phyloP scores from a whole-genome alignment of 2,888 invertebrate genomes.

The Leptarthrus brevirostris region DNA sequence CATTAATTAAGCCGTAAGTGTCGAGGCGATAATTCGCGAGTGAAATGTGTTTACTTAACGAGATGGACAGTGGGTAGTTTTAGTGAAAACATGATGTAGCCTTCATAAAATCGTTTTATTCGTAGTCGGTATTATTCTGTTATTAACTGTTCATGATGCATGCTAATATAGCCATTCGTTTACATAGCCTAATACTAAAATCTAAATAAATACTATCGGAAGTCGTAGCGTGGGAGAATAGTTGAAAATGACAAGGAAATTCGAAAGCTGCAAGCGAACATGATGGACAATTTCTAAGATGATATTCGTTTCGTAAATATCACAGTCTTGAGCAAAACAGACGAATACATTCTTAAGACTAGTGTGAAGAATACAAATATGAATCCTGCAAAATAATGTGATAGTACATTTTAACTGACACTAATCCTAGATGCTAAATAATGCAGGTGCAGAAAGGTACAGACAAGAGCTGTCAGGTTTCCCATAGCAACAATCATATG shows the following conservation, averaged over 20 bases:
- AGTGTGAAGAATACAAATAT: not conserved
- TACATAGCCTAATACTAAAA: not conserved
- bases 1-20: constrained; percentile 4
- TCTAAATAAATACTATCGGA: constrained; percentile 45
- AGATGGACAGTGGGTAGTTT: constrained; percentile 6
- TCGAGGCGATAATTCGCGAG: constrained; percentile 16
- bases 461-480: constrained; percentile 78
- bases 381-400: not conserved
- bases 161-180: not conserved
- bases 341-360: constrained; percentile 3
- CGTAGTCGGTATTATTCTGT: constrained; percentile 19
- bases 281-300: constrained; percentile 6
- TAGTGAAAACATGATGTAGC: not conserved
- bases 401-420: constrained; percentile 52
- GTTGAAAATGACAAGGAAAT: not conserved
- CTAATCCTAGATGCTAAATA: constrained; percentile 72
- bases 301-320: constrained; percentile 49
- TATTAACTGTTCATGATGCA: constrained; percentile 9
- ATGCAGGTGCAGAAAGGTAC: constrained; percentile 76
- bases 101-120: constrained; percentile 26
- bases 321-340: constrained; percentile 47
- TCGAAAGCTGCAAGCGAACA: constrained; percentile 23
- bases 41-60: not conserved
- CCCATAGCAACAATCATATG: constrained; percentile 85
- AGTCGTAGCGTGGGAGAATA: not conserved